Evolutionary conservation across 2,888 invertebrate genomes (phyloP).

Genomic region (Drosophila tanythrix): DNA sequence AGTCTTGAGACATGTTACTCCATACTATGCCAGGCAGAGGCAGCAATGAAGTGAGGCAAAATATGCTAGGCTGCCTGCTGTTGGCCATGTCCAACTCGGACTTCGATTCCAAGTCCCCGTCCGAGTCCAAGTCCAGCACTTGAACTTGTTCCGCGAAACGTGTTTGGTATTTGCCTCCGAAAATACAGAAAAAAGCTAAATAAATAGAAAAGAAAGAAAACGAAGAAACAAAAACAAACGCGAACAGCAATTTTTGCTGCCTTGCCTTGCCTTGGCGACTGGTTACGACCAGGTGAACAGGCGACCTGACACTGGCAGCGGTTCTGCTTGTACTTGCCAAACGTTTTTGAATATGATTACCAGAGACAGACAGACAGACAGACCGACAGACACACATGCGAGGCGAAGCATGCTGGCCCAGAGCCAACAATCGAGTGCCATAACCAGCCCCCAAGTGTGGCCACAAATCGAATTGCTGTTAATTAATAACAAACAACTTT

Average conservation of each 20-base stretch:
- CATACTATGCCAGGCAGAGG: conserved; percentile 52
- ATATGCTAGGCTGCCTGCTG: conserved; percentile 40
- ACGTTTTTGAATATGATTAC: conserved; percentile 63
- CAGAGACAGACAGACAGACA: conserved; percentile 31
- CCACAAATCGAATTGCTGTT: conserved; percentile 74
- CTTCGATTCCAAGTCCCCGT: conserved; percentile 26
- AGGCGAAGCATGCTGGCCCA: conserved; percentile 47
- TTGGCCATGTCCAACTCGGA: conserved; percentile 42
- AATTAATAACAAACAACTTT: conserved; percentile 74
- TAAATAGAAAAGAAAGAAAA: conserved; percentile 19
- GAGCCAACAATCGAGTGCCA: conserved; percentile 45
- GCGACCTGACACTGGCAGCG: conserved; percentile 56
- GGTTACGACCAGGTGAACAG: conserved; percentile 65
- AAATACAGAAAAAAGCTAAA: conserved; percentile 41
- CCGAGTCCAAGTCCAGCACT: conserved; percentile 47
- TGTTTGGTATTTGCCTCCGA: conserved; percentile 71
- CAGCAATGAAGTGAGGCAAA: conserved; percentile 37
- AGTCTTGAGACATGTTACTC: conserved; percentile 76
- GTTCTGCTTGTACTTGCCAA: conserved; percentile 60
- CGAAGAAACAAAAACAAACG: conserved; percentile 31
- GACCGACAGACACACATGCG: conserved; percentile 19
- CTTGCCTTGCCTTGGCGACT: conserved; percentile 48
- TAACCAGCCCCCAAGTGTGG: conserved; percentile 63
- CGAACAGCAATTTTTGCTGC: conserved; percentile 24
- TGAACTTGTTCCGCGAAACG: conserved; percentile 77